These are phyloP conservation scores for Trichomycterus rosablanca DNA, from an alignment of 2,113 vertebrate species.

Conservation along the genomic window DNA sequence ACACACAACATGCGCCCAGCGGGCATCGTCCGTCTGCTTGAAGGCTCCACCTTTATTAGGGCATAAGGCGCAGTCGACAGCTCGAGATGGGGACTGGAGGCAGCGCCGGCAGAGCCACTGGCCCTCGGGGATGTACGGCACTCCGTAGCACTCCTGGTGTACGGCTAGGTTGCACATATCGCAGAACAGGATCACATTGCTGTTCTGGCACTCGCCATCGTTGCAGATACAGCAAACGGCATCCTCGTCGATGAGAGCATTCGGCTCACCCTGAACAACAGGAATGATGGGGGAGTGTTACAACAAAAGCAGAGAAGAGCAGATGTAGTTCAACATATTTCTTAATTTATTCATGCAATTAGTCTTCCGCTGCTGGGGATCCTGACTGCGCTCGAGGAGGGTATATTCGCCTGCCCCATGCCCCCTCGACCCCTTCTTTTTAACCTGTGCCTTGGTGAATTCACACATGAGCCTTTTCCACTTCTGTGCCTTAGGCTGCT, in stretches of 20 bases:
- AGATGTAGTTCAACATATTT: no score
- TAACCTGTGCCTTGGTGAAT: no score
- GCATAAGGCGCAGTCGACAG: constrained; percentile 96
- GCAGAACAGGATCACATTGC: constrained; percentile 98
- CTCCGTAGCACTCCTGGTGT: constrained; percentile 97
- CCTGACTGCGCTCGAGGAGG: no score
- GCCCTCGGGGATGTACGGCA: constrained; percentile 96
- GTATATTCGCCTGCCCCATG: no score
- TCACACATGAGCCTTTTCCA: no score
- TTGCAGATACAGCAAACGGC: constrained; percentile 98
- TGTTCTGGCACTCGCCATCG: constrained; percentile 97
- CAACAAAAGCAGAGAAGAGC: background rate
- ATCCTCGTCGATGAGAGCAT: constrained; percentile 89
- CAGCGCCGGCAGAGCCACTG: constrained; percentile 98
- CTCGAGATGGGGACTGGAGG: constrained; percentile 92
- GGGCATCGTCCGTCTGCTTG: constrained; percentile 95
- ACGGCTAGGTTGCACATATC: constrained; percentile 99
- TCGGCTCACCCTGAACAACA: constrained; percentile 78
- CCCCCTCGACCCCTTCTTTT: no score
- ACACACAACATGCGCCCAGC: constrained; percentile 96
- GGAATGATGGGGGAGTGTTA: background rate
- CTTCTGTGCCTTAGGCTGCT: no score
- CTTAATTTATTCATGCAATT: no score
- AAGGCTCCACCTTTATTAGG: constrained; percentile 98
- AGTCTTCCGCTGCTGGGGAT: no score